phyloP scores from a whole-genome alignment of 2,888 invertebrate species.

The Athalia rosae region DNA sequence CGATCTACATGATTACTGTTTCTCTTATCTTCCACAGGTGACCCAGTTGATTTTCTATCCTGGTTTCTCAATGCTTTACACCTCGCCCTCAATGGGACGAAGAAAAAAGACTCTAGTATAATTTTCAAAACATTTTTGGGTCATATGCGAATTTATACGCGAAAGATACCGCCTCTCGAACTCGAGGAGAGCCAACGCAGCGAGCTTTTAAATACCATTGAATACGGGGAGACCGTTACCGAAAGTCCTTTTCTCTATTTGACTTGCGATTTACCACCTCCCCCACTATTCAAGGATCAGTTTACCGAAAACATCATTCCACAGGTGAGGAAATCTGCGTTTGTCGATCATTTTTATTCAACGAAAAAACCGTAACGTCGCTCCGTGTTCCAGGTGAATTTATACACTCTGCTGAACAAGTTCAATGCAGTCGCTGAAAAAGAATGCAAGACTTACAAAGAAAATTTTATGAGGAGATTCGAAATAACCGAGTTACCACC shows the following conservation, averaged over 20 bases:
- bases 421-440: conserved; percentile 97
- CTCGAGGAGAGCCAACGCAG: conserved; percentile 92
- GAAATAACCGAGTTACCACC: conserved; percentile 95
- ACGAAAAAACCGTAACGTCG: neutral
- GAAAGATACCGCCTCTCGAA: conserved; percentile 95
- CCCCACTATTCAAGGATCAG: conserved; percentile 98
- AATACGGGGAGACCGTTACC: conserved; percentile 90
- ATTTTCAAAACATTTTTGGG: conserved; percentile 96
- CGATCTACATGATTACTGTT: conserved; percentile 4
- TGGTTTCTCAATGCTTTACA: conserved; percentile 99
- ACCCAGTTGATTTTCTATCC: conserved; percentile 97
- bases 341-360: neutral
- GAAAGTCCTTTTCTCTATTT: conserved; percentile 97
- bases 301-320: conserved; percentile 99
- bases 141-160: conserved; percentile 90
- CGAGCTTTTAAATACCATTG: conserved; percentile 85
- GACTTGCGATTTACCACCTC: conserved; percentile 97
- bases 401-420: conserved; percentile 94
- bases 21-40: conserved; percentile 77
- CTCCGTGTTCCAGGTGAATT: conserved; percentile 82
- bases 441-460: conserved; percentile 99
- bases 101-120: conserved; percentile 91
- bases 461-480: conserved; percentile 97
- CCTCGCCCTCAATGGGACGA: conserved; percentile 93
- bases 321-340: conserved; percentile 79